phyloP scores from a whole-genome alignment of 2,797 vertebrate species.

The Sebastes alutus region DNA sequence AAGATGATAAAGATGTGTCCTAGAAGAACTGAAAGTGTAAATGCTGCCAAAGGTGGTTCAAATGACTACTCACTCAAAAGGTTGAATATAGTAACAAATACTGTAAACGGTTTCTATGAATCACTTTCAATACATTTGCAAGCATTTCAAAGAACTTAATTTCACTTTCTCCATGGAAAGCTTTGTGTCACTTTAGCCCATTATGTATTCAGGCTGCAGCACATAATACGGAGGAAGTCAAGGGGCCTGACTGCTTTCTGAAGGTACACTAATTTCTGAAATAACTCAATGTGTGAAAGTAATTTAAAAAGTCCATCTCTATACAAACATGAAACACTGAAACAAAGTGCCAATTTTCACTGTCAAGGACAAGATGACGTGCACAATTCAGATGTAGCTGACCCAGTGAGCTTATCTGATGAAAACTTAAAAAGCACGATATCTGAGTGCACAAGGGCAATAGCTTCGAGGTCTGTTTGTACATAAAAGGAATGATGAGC shows the following conservation, averaged over 20 bases:
- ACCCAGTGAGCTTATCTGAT: conserved; percentile 20
- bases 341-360: conserved; percentile 34
- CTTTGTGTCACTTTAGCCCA: conserved; percentile 16
- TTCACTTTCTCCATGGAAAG: background rate
- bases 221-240: conserved; percentile 18
- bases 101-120: background rate
- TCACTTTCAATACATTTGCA: background rate
- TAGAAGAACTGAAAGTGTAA: background rate
- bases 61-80: background rate
- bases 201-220: conserved; percentile 13
- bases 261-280: background rate
- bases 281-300: background rate
- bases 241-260: background rate
- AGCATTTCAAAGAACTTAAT: background rate
- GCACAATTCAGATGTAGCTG: conserved; percentile 22
- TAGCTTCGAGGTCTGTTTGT: conserved; percentile 13
- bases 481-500: conserved; percentile 15
- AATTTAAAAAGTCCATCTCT: conserved; percentile 12
- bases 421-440: conserved; percentile 13
- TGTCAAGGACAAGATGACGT: conserved; percentile 36
- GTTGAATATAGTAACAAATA: background rate
- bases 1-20: background rate
- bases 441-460: conserved; percentile 10
- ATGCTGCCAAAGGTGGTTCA: conserved; percentile 2
- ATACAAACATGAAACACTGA: conserved; percentile 21